Base-by-base conservation (phyloP, 2,797 vertebrate genomes). In the Cyprinodon diabolis region DNA sequence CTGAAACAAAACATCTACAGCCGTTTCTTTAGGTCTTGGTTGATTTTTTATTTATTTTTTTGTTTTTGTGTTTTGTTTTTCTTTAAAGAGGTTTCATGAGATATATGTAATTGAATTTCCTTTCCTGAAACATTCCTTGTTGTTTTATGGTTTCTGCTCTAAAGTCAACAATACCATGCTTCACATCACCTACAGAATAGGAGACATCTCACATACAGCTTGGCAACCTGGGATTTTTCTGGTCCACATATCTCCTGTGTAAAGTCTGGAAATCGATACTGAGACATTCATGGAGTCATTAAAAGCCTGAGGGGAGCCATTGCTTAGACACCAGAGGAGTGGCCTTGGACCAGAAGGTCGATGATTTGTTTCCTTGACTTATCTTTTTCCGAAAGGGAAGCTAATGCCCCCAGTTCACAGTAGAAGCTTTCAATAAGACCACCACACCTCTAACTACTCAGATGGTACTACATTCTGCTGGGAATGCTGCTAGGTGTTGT, bases 211-310 rank as follows among this genome's bases (percentile, higher is more conserved):
- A 43, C 15, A 58, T 52, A 9, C 6, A 8, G 37, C 35, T 58
- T 17, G 14, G 23, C 30, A 48, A 47, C 47, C 14, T n/a, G 62
- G 23, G 63, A 56, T 66, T 66, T 63, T 65, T 52, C 51, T 56
- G 55, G 17, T 57, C 23, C 30, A 4, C 19, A 15, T 51, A 48
- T 66, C n/a, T 11, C 52, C 63, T 57, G 48, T 13, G 37, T 73
- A 12, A 0, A 47, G 30, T 43, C 30, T 6, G 25, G 23, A 63
- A 68, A 75, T 75, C 55, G 58, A 67, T 67, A 49, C 43, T 37
- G 56, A 68, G 55, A 51, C 65, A 23, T 74, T 74, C 45, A 68
- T 45, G 17, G 35, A 67, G 65, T 74, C 54, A 48, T 68, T 58
- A 68, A 48, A 30, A 74, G 43, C 52, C 25, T 14, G 63, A 11